Base-by-base conservation (phyloP, 1,140 invertebrate species). In the Leptestheria dahalacensis region DNA sequence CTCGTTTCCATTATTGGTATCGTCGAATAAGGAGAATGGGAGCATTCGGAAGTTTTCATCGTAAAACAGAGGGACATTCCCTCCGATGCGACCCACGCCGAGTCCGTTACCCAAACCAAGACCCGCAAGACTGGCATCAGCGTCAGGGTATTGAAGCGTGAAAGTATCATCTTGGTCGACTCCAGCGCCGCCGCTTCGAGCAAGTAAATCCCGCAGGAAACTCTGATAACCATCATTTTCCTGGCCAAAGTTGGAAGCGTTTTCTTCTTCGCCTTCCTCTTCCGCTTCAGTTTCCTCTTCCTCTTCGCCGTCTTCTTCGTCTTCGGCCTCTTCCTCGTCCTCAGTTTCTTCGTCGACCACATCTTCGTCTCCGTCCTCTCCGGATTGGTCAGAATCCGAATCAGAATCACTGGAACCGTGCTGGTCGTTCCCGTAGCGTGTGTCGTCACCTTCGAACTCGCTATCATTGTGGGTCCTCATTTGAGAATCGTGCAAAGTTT, bases 171-270 rank as follows among this genome's bases (percentile, higher is more conserved):
- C 75, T 21, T 77, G 73, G 24, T 77, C 76, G 69, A 77, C 75
- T 24, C 76, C 58, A 26, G 57, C 57, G 23, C 58, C 58, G 75
- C 74, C 28, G 69, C 70, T 63, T 73, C 73, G 18, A 52, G 62
- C 48, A 47, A 52, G 23, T 41, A 52, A 51, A 64, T 60, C 51
- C 3, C 58, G 46, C 1, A 62, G 62, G 56, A 62, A 63, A 12
- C 63, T 79, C 9, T 79, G 79, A 47, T 82, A 80, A 50, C 82
- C 81, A 46, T 82, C 79, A 51, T 80, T 77, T 2, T 77, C 78
- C 49, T 75, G 74, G 61, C 77, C 75, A 4, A 76, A 74, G 1
- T 66, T 71, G 67, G 69, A 70, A 55, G 77, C 77, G 25, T 78
- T 76, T 47, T 75, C 75, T 62, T 80, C 76, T 21, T 78, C 78